Conservation (phyloP, 64 coral and sea anemone genomes). For the Astreopora myriophthalma region DNA sequence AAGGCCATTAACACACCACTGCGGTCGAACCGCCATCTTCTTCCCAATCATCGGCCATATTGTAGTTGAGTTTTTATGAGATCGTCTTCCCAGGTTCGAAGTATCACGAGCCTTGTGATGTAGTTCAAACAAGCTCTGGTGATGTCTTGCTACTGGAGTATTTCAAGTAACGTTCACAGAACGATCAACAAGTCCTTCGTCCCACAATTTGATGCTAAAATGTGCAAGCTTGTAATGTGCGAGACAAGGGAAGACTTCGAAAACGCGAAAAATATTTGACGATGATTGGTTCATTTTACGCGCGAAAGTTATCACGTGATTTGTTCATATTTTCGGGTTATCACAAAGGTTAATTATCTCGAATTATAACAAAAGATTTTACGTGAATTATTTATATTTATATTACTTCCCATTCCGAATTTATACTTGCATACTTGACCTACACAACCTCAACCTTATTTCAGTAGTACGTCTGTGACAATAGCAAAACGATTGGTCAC, state of each 20-base stretch:
- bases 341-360: too few species aligned
- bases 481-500: too few species aligned
- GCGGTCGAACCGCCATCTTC: constrained; percentile 15
- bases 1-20: not conserved
- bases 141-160: not conserved
- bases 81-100: not conserved
- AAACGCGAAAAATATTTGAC: not conserved
- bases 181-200: not conserved
- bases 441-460: too few species aligned
- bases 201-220: not conserved
- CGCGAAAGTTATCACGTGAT: not conserved
- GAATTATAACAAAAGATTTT: too few species aligned
- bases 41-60: constrained; percentile 79
- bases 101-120: not conserved
- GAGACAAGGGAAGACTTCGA: not conserved
- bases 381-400: too few species aligned
- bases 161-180: not conserved
- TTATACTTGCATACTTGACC: too few species aligned
- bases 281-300: not conserved
- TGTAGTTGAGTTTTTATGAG: not conserved
- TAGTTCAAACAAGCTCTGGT: not conserved
- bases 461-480: too few species aligned
- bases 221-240: too few species aligned
- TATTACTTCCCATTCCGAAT: too few species aligned
- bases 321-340: too few species aligned